Percentiles rank a stretch among this genome's conserved stretches.
These are phyloP conservation scores for Tethea ocularis DNA, from an alignment of 2,888 invertebrate species.

Conservation along the genomic window DNA sequence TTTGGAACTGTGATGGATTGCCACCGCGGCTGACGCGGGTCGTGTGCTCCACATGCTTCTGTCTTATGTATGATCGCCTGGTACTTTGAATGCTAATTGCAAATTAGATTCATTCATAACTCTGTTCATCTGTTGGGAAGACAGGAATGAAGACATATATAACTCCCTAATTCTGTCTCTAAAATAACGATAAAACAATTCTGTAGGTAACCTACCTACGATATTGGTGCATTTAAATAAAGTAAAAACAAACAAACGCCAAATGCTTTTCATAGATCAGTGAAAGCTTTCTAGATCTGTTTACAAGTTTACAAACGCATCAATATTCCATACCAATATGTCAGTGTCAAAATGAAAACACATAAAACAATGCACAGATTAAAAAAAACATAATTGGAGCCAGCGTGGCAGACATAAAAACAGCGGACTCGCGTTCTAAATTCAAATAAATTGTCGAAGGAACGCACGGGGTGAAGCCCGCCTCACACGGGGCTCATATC, in stretches of 20 bases:
- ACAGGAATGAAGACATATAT: neutral
- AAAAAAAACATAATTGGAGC: conserved; percentile 43
- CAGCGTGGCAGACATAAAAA: conserved; percentile 48
- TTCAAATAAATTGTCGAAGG: conserved; percentile 49
- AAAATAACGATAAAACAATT: too few species aligned
- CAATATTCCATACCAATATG: conserved; percentile 44
- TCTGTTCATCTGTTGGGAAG: neutral
- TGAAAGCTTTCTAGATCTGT: conserved; percentile 50
- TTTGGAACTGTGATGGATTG: conserved; percentile 75
- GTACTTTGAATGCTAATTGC: conserved; percentile 42
- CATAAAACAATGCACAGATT: conserved; percentile 30
- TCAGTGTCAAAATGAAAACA: conserved; percentile 36
- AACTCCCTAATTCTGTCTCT: neutral
- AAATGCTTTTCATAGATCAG: conserved; percentile 30
- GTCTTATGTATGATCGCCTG: conserved; percentile 50
- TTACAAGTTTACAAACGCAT: conserved; percentile 56
- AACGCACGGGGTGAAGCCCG: conserved; percentile 43
- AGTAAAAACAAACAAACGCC: neutral
- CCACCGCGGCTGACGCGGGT: conserved; percentile 40
- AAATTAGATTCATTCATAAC: conserved; percentile 28
- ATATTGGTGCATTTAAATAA: neutral
- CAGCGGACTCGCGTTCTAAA: conserved; percentile 37
- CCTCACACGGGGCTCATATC: conserved; percentile 41
- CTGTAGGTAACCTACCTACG: neutral
- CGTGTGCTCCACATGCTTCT: conserved; percentile 39